Evolutionary conservation across 35 echinoderm and acorn worm species (phyloP), one percentile per base, ranked within the genome.

Genomic region (Ophiothrix spiculata): DNA sequence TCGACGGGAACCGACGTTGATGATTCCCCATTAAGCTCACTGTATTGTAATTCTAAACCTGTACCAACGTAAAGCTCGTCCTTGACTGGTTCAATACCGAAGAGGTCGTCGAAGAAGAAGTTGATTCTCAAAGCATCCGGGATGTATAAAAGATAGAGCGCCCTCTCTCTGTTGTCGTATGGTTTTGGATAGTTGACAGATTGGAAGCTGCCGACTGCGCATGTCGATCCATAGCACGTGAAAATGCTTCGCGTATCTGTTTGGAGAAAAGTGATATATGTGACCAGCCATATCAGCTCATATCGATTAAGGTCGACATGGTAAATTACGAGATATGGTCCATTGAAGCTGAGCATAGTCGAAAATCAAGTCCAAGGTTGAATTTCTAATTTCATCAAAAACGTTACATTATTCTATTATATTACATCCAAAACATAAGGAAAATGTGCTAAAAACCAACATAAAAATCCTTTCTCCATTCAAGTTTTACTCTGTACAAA

Each of bases 51-150:
- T 14, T 37, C 36, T 15, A 87, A 31, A 31, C 86, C 86, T 6
- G 74, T 49, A 21, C 86, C 86, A 36, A 87, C 60, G 76, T 87
- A 87, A 16, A 87, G 21, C 31, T 87, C 86, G 79, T 87, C 86
- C 40, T 87, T 87, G 11, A 77, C 42, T 38, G 21, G 2, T 45
- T 87, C 86, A 34, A 87, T 38, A 38, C 31, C 19, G 39, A 87
- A 87, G 8, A 32, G 75, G 4, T 37, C 13, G 37, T 87, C 86
- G 56, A 87, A 87, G 10, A 29, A 32, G 32, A 87, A 75, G 35
- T 78, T 56, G 25, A 87, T 79, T 25, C 76, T 28, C 33, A 45
- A 35, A 31, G 75, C 86, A 34, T 45, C 76, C 6, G 86, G 86
- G 39, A 80, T 40, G 35, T 87, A 87, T 12, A 87, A 0, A 16